Base-by-base conservation (phyloP, 2,797 vertebrate species). In the Alcedo quadribrachys region DNA sequence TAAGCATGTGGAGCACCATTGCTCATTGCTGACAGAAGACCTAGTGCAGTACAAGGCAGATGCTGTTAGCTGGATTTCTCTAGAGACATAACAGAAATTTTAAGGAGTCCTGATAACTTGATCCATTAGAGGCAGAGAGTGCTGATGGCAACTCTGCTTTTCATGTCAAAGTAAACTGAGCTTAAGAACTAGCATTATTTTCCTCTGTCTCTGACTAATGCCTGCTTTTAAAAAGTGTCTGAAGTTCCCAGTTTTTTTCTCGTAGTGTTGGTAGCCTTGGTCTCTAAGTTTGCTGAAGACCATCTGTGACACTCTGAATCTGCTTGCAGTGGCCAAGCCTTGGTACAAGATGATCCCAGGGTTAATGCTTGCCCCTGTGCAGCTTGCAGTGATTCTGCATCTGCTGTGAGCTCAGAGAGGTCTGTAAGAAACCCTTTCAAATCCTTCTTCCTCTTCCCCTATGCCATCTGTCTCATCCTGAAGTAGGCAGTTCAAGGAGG, bases 321-420 rank as follows among this genome's bases (percentile, higher is more conserved):
- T 37, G 15, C 55, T 77, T 77, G 17, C 2, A 0, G 8, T 70
- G 27, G 16, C 27, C 27, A 33, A 55, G 40, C 21, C 30, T 53
- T 67, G 30, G 5, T 10, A 10, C 4, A 9, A 73, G 27, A 40
- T 48, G 57, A 35, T 35, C 27, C 11, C 12, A 11, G 15, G 2
- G 18, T 65, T 58, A 11, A 1, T 28, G 0, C 27, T 63, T 67
- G 40, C 24, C 10, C 17, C n/a, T 70, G 40, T 30, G 19, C 30
- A 54, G 12, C 6, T 63, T 83, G n/a, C 53, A 7, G 27, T 24
- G 30, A 45, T 54, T 85, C 35, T 80, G 30, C 13, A 18, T n/a
- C 54, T 21, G 14, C n/a, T 9, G 10, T 43, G 19, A 89, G 24
- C 2, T 1, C 11, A 12, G 5, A 1, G 21, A 2, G 3, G 16